A percentile compares a stretch with the other conserved stretches of the same genome.
phyloP scores from a whole-genome alignment of 2,797 vertebrate species.

The Poecilia wingei region DNA sequence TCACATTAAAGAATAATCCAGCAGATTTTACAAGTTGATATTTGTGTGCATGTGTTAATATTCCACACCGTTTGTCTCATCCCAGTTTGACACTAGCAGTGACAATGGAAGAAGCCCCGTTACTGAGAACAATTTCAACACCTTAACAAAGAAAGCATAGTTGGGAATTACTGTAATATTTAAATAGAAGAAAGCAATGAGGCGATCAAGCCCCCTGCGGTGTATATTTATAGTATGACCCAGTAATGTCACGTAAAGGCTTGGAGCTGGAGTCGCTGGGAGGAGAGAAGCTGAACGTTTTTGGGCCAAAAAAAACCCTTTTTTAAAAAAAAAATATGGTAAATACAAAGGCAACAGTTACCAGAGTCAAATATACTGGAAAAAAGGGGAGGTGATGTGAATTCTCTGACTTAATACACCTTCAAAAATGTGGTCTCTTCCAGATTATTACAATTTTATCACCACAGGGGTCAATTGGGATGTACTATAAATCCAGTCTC shows the following conservation, averaged over 20 bases:
- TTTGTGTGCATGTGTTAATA: not conserved
- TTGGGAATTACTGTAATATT: conserved; percentile 43
- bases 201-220: conserved; percentile 34
- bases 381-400: conserved; percentile 29
- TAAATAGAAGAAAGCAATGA: conserved; percentile 48
- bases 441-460: conserved; percentile 65
- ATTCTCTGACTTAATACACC: conserved; percentile 53
- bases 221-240: conserved; percentile 66
- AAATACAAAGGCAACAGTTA: conserved; percentile 17
- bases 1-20: not conserved
- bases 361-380: conserved; percentile 14
- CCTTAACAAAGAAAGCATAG: conserved; percentile 23
- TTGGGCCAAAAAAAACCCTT: not conserved
- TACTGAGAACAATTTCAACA: conserved; percentile 16
- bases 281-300: conserved; percentile 22
- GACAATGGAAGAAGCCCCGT: not conserved
- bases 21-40: not conserved
- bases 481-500: conserved; percentile 64
- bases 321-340: not conserved
- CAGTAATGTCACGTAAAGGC: conserved; percentile 66
- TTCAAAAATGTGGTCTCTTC: conserved; percentile 55
- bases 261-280: conserved; percentile 25
- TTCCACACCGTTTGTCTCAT: not conserved
- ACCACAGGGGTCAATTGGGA: conserved; percentile 63
- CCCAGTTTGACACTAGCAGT: conserved; percentile 1